These are phyloP conservation scores for Steinernema khuongi DNA, from an alignment of 1,140 invertebrate species.

Conservation along the genomic window DNA sequence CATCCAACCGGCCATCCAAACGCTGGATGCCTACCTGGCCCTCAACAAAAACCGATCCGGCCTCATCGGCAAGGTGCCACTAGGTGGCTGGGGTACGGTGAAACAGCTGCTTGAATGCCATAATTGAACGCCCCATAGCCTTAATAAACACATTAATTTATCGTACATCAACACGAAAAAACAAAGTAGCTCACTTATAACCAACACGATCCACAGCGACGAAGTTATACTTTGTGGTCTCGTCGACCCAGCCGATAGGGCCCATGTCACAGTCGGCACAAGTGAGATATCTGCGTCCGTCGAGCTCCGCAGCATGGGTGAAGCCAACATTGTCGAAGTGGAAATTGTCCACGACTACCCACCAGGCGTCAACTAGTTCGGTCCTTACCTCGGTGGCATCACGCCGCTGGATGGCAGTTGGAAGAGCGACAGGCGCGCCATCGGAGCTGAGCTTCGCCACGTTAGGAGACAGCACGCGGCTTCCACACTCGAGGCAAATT, in stretches of 20 bases:
- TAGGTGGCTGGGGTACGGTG: not conserved
- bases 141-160: no score
- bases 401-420: not conserved
- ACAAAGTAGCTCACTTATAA: conserved; percentile 1
- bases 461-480: not conserved
- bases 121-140: not conserved
- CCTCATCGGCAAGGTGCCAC: not conserved
- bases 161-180: no score
- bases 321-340: conserved; percentile 7
- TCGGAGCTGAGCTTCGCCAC: not conserved
- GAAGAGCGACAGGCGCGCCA: not conserved
- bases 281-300: not conserved
- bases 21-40: not conserved
- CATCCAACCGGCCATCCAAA: not conserved
- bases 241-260: conserved; percentile 3
- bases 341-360: not conserved
- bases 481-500: not conserved
- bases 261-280: not conserved
- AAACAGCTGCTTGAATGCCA: not conserved
- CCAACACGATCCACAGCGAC: not conserved
- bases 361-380: not conserved
- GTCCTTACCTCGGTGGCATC: not conserved
- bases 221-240: not conserved
- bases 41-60: not conserved
- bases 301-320: not conserved